A percentile compares a stretch with the other conserved stretches of the same genome.
Conservation (phyloP, 2,888 invertebrate species). For the Diabrotica balteata region DNA sequence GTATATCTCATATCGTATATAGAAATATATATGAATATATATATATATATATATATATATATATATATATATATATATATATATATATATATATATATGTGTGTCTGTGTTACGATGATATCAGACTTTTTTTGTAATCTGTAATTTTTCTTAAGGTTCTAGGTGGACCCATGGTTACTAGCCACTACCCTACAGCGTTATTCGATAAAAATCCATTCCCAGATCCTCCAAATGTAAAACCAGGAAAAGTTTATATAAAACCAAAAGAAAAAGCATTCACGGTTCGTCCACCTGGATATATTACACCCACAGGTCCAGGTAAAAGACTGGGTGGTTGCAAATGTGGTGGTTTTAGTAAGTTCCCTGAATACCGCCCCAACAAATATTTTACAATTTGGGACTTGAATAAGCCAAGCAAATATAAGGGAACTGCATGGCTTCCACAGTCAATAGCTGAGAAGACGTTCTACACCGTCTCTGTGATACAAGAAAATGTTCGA, state of each 20-base stretch:
- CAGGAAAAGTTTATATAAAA: constrained; percentile 49
- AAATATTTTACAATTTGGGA: constrained; percentile 41
- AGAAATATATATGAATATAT: too few relatives aligned
- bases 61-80: too few relatives aligned
- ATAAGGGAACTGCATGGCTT: constrained; percentile 37
- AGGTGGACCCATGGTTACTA: constrained; percentile 49
- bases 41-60: too few relatives aligned
- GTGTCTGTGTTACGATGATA: too few relatives aligned
- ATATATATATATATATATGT: too few relatives aligned
- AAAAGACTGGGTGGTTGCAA: constrained; percentile 53
- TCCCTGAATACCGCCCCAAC: constrained; percentile 45
- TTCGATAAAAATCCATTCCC: constrained; percentile 59
- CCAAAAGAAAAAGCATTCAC: constrained; percentile 41
- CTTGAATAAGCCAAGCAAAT: constrained; percentile 33
- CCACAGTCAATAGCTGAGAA: constrained; percentile 46
- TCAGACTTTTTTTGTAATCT: neutral
- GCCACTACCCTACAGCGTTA: constrained; percentile 51
- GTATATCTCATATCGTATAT: too few relatives aligned
- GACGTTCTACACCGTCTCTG: constrained; percentile 43
- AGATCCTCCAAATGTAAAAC: constrained; percentile 46
- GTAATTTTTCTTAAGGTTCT: constrained; percentile 21
- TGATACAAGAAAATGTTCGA: constrained; percentile 45
- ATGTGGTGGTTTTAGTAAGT: constrained; percentile 49
- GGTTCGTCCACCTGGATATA: constrained; percentile 43
- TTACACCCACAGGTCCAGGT: constrained; percentile 54